A percentile compares a stretch with the other conserved stretches of the same genome.
Evolutionary conservation across 1,140 invertebrate species (phyloP).

Genomic region (Brachionus rubens): DNA sequence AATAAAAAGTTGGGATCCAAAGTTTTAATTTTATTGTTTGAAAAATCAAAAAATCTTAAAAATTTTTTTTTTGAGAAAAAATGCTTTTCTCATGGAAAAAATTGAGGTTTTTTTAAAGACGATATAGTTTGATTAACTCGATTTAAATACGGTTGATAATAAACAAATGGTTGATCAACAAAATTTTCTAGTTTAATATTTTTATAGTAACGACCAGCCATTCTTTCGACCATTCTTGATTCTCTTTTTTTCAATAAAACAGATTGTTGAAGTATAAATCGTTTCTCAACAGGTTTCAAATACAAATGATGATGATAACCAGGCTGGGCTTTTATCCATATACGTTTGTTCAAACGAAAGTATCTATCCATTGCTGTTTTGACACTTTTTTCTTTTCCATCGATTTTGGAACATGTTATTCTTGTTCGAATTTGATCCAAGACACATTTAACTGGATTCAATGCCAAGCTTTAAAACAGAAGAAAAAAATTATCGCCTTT

Average conservation of each 20-base stretch:
- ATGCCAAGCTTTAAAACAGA: not conserved
- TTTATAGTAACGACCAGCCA: slow-evolving; percentile 35
- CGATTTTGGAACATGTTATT: slow-evolving; percentile 10
- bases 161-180: slow-evolving; percentile 31
- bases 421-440: slow-evolving; percentile 27
- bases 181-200: slow-evolving; percentile 27
- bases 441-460: not conserved
- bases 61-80: not conserved
- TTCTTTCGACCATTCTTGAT: slow-evolving; percentile 41
- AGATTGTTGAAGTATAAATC: slow-evolving; percentile 35
- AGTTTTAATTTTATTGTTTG: no score
- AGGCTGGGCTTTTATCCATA: slow-evolving; percentile 42
- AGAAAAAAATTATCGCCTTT: not conserved
- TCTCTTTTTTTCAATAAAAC: slow-evolving; percentile 27
- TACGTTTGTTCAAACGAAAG: slow-evolving; percentile 13
- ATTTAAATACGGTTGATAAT: slow-evolving; percentile 30
- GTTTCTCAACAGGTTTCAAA: slow-evolving; percentile 21
- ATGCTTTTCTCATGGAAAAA: slow-evolving; percentile 2
- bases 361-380: slow-evolving; percentile 38
- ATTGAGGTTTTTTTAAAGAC: not conserved
- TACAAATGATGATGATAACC: slow-evolving; percentile 42
- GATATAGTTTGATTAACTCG: slow-evolving; percentile 14
- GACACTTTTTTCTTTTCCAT: slow-evolving; percentile 38
- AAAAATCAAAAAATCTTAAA: not conserved
- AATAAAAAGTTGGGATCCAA: no score